These are phyloP conservation scores for Phacellophora camtschatica DNA, from an alignment of 30 jellyfish, hydroid and myxozoan genomes.

Conservation along the genomic window DNA sequence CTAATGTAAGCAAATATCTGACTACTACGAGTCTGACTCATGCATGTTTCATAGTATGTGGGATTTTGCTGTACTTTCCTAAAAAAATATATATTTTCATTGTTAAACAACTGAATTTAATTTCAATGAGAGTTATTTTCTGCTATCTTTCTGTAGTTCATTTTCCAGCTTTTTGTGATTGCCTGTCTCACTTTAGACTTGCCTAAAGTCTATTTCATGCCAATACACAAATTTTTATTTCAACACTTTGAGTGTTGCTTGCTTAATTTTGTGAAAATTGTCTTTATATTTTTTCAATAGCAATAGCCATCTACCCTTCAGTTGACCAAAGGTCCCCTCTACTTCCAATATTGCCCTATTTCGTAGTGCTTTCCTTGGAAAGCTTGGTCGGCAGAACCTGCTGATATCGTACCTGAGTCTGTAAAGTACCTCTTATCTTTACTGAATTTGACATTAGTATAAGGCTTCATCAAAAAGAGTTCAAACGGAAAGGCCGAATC, in stretches of 20 bases:
- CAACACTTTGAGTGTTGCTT: neutral
- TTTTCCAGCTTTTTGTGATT: neutral
- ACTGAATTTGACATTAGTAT: conserved; percentile 1
- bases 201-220: no score
- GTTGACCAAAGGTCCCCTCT: conserved; percentile 76
- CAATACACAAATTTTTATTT: no score
- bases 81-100: no score
- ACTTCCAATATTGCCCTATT: conserved; percentile 69
- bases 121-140: no score
- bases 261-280: neutral
- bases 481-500: conserved; percentile 62
- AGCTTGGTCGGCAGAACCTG: conserved; percentile 21
- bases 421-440: conserved; percentile 35
- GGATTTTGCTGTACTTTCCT: no score
- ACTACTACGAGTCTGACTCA: no score
- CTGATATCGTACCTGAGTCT: conserved; percentile 6
- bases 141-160: neutral
- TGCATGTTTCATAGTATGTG: no score
- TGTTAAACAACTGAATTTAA: no score
- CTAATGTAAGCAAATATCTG: no score
- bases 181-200: neutral
- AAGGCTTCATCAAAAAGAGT: conserved; percentile 35
- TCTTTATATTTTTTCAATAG: conserved; percentile 42
- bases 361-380: conserved; percentile 17
- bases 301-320: conserved; percentile 63